Evolutionary conservation across 1,140 invertebrate genomes (phyloP).

Genomic region (Drosophila auraria): DNA sequence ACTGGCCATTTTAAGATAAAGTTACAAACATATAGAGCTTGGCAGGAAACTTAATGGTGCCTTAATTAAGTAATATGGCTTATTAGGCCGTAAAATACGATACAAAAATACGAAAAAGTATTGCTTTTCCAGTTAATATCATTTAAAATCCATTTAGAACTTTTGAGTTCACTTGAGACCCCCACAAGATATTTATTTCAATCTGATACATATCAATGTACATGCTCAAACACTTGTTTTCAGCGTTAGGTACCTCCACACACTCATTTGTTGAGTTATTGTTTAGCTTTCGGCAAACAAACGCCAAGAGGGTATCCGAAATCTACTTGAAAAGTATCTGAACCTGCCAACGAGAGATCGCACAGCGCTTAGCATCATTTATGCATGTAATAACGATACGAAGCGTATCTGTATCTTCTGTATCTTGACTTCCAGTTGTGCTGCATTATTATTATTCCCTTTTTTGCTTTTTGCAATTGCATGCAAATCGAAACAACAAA

Average conservation of each 20-base stretch:
- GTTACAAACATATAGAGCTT: constrained; percentile 3
- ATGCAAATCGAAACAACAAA: constrained; percentile 64
- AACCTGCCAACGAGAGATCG: constrained; percentile 10
- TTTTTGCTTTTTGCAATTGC: constrained; percentile 41
- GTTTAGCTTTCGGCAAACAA: constrained; percentile 1
- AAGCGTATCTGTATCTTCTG: constrained; percentile 34
- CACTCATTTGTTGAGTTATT: neutral
- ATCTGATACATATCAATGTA: constrained; percentile 14
- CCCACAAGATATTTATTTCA: neutral
- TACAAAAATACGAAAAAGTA: neutral
- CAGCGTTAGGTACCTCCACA: constrained; percentile 23
- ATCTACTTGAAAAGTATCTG: constrained; percentile 46
- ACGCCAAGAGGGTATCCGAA: constrained; percentile 17
- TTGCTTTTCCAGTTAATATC: neutral
- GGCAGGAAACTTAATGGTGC: neutral
- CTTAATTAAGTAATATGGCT: constrained; percentile 36
- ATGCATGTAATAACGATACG: constrained; percentile 40
- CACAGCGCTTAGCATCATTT: constrained; percentile 25
- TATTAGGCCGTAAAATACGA: neutral
- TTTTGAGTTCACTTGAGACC: neutral
- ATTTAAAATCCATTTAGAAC: neutral
- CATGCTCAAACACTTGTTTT: constrained; percentile 27
- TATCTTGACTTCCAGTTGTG: constrained; percentile 18
- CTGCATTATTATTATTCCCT: constrained; percentile 14
- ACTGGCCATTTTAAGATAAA: constrained; percentile 23